Percentiles rank a stretch among this genome's conserved stretches.
phyloP scores from a whole-genome alignment of 2,888 invertebrate genomes.

The Urechis unicinctus region DNA sequence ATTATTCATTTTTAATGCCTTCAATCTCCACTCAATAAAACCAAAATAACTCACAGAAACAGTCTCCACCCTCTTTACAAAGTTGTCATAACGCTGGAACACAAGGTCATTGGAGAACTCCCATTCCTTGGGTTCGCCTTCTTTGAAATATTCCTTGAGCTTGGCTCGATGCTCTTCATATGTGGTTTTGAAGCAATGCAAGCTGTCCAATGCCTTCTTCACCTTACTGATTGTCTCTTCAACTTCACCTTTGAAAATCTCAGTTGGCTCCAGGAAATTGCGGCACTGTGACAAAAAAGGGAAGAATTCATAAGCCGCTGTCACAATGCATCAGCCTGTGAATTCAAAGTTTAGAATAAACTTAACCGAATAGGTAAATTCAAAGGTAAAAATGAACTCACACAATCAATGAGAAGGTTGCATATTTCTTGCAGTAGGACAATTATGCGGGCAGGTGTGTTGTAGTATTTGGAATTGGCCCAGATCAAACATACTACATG shows the following conservation, averaged over 20 bases:
- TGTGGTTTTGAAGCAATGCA: constrained; percentile 38
- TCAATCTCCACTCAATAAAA: not conserved
- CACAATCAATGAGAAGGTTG: constrained; percentile 83
- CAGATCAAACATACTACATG: constrained; percentile 84
- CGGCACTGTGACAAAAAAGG: constrained; percentile 64
- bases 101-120: constrained; percentile 50
- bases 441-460: constrained; percentile 80
- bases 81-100: constrained; percentile 49
- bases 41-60: constrained; percentile 31
- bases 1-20: not conserved
- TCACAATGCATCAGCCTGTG: too few species aligned
- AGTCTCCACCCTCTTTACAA: constrained; percentile 42
- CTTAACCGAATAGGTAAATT: too few species aligned
- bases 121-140: constrained; percentile 43
- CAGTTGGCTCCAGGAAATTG: constrained; percentile 80
- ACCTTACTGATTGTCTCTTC: constrained; percentile 86
- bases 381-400: too few species aligned
- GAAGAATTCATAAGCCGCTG: not conserved
- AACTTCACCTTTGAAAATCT: constrained; percentile 89
- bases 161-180: constrained; percentile 47
- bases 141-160: constrained; percentile 46
- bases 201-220: constrained; percentile 36
- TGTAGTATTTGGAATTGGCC: constrained; percentile 81
- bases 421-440: constrained; percentile 82
- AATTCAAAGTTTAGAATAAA: too few species aligned